phyloP scores from a whole-genome alignment of 1,140 invertebrate genomes.

The Phocides pigmalion region DNA sequence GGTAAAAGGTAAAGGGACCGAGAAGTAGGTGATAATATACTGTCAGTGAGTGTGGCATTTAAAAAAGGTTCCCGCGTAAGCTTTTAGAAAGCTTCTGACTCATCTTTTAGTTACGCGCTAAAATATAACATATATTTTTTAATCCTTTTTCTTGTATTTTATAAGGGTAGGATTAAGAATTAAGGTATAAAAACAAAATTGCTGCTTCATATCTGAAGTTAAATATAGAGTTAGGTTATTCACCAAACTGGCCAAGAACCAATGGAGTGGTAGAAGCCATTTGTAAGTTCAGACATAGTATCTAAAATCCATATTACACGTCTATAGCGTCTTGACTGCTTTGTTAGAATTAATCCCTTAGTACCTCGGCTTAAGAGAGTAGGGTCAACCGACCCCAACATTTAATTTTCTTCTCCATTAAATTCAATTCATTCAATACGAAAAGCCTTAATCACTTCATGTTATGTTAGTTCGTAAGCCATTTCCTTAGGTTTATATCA shows the following conservation, averaged over 20 bases:
- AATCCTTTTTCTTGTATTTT: too few species aligned
- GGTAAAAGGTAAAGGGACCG: conserved; percentile 1
- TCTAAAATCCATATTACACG: background rate
- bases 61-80: background rate
- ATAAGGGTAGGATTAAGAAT: too few species aligned
- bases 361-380: background rate
- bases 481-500: background rate
- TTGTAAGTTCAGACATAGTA: background rate
- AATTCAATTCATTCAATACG: conserved; percentile 8
- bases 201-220: too few species aligned
- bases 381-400: conserved; percentile 1
- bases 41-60: background rate
- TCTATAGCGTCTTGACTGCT: background rate
- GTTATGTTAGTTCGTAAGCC: background rate
- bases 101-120: background rate
- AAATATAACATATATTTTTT: too few species aligned
- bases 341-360: background rate
- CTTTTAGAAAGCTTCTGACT: background rate
- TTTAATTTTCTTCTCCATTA: conserved; percentile 16
- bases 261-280: too few species aligned
- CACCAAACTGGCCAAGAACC: too few species aligned
- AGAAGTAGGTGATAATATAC: background rate
- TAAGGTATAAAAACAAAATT: too few species aligned
- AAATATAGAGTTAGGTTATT: too few species aligned
- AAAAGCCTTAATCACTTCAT: background rate